phyloP scores from a whole-genome alignment of 2,888 invertebrate genomes.

The Cremastobaeus sp. region DNA sequence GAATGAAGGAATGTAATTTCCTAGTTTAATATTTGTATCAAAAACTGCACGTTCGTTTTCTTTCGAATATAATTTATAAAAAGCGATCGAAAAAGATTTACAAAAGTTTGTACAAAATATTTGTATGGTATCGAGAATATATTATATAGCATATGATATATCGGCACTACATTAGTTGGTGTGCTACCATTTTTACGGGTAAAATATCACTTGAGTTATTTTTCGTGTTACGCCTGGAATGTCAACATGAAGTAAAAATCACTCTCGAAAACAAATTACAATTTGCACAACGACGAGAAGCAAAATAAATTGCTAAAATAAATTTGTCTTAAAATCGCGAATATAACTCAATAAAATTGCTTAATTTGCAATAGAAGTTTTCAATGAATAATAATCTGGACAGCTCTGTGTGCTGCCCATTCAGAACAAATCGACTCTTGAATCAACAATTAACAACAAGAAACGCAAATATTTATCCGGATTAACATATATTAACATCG shows the following conservation, averaged over 20 bases:
- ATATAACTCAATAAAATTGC: background rate
- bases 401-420: conserved; percentile 9
- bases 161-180: conserved; percentile 40
- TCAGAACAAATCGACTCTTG: conserved; percentile 38
- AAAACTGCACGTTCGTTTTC: conserved; percentile 11
- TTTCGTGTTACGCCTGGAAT: conserved; percentile 39
- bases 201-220: background rate
- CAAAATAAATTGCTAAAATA: background rate
- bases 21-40: conserved; percentile 12
- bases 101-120: conserved; percentile 39
- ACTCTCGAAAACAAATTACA: conserved; percentile 15
- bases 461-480: conserved; percentile 39
- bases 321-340: background rate
- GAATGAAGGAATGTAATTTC: conserved; percentile 46
- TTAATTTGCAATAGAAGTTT: background rate
- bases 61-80: conserved; percentile 7
- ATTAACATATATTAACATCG: conserved; percentile 45
- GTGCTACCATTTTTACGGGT: conserved; percentile 15
- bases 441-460: conserved; percentile 51
- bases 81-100: conserved; percentile 28
- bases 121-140: conserved; percentile 27
- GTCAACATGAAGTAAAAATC: conserved; percentile 37
- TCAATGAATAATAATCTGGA: conserved; percentile 9
- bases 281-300: conserved; percentile 7
- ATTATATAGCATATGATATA: conserved; percentile 33